phyloP scores from a whole-genome alignment of 2,888 invertebrate species.

The Dryocosmus kuriphilus region DNA sequence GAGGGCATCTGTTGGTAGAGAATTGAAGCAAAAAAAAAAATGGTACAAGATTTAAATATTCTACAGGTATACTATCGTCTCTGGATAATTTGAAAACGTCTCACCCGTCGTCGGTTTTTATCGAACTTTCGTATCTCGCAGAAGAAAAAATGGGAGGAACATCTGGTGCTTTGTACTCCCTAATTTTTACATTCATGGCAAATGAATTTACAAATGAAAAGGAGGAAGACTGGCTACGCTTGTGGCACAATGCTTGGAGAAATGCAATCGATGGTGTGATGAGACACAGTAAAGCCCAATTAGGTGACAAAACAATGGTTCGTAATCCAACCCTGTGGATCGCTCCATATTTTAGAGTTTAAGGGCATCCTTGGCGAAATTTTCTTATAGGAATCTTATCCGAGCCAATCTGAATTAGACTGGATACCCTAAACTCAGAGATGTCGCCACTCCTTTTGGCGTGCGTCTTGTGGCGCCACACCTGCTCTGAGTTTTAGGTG shows the following conservation, averaged over 20 bases:
- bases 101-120: constrained; percentile 78
- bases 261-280: constrained; percentile 81
- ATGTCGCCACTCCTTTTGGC: too few species aligned
- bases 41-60: constrained; percentile 29
- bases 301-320: constrained; percentile 89
- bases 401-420: too few species aligned
- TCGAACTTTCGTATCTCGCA: constrained; percentile 81
- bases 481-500: too few species aligned
- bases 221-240: constrained; percentile 54
- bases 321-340: too few species aligned
- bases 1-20: not conserved
- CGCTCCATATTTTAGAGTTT: too few species aligned
- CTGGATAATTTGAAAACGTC: constrained; percentile 61
- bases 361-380: too few species aligned
- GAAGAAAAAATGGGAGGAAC: constrained; percentile 88
- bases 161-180: constrained; percentile 88
- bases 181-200: constrained; percentile 85
- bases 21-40: constrained; percentile 23
- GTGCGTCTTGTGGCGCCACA: too few species aligned
- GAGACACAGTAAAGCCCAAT: constrained; percentile 85
- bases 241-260: constrained; percentile 81
- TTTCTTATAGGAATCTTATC: too few species aligned
- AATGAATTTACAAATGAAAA: constrained; percentile 69
- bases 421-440: too few species aligned
- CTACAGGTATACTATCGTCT: constrained; percentile 65